phyloP scores from a whole-genome alignment of 2,888 invertebrate genomes.

The Fissipunctia ypsillon region DNA sequence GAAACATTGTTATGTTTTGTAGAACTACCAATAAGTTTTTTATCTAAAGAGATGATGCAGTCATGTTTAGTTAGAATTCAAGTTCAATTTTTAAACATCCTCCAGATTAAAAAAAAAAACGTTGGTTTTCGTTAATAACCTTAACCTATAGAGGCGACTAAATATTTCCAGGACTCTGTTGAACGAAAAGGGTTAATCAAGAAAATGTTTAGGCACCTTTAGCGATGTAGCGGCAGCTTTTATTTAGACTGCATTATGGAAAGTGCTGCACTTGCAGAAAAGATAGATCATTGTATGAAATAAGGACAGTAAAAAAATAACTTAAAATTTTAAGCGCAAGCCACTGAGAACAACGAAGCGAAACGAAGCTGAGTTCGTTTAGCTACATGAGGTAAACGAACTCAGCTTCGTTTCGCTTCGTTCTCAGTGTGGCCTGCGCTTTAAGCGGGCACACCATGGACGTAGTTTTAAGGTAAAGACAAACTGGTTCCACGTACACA shows the following conservation, averaged over 20 bases:
- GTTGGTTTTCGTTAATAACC: constrained; percentile 3
- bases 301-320: not conserved
- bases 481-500: not conserved
- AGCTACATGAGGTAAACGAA: too few species aligned
- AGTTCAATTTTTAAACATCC: constrained; percentile 17
- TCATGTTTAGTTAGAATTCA: constrained; percentile 52
- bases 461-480: not conserved
- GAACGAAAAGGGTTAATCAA: not conserved
- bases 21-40: constrained; percentile 46
- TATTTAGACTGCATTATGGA: constrained; percentile 11
- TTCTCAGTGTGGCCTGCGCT: too few species aligned
- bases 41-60: constrained; percentile 51
- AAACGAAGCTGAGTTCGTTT: too few species aligned
- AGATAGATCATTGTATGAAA: constrained; percentile 12
- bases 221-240: constrained; percentile 7
- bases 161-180: not conserved
- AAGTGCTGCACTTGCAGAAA: constrained; percentile 44
- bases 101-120: constrained; percentile 12
- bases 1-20: constrained; percentile 41
- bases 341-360: too few species aligned
- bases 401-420: too few species aligned
- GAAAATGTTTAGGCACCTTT: not conserved
- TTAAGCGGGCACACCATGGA: not conserved
- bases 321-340: not conserved
- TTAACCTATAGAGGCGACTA: not conserved